Conservation (phyloP, 2,888 invertebrate genomes). For the Mythimna vitellina region DNA sequence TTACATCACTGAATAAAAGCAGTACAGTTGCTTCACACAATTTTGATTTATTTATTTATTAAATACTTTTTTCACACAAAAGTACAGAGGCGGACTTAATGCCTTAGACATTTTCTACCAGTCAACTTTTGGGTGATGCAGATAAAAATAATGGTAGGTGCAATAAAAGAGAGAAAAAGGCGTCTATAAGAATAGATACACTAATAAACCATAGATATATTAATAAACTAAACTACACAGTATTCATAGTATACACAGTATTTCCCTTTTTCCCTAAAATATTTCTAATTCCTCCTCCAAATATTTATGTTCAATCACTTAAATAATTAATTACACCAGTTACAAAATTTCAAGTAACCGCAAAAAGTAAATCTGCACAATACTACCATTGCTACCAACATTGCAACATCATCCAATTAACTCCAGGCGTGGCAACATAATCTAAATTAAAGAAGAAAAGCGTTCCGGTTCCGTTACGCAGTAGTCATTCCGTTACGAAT, state of each 20-base stretch:
- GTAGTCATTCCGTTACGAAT: slow-evolving; percentile 38
- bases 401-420: slow-evolving; percentile 30
- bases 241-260: too few relatives aligned
- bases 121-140: too few relatives aligned
- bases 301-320: slow-evolving; percentile 17
- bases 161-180: too few relatives aligned
- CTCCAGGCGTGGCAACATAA: slow-evolving; percentile 29
- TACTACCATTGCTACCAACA: slow-evolving; percentile 24
- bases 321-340: slow-evolving; percentile 34
- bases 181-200: too few relatives aligned
- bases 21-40: background rate
- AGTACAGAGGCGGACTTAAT: too few relatives aligned
- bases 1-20: too few relatives aligned
- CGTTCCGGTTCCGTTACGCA: slow-evolving; percentile 42
- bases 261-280: background rate
- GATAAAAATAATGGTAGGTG: too few relatives aligned
- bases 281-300: background rate
- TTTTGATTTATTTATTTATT: background rate
- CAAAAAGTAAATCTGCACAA: slow-evolving; percentile 15
- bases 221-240: too few relatives aligned
- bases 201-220: too few relatives aligned
- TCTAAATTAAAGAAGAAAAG: slow-evolving; percentile 32
- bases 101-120: too few relatives aligned
- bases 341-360: slow-evolving; percentile 25
- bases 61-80: too few relatives aligned